phyloP scores from a whole-genome alignment of 2,113 vertebrate species.

The Psittacus erithacus region DNA sequence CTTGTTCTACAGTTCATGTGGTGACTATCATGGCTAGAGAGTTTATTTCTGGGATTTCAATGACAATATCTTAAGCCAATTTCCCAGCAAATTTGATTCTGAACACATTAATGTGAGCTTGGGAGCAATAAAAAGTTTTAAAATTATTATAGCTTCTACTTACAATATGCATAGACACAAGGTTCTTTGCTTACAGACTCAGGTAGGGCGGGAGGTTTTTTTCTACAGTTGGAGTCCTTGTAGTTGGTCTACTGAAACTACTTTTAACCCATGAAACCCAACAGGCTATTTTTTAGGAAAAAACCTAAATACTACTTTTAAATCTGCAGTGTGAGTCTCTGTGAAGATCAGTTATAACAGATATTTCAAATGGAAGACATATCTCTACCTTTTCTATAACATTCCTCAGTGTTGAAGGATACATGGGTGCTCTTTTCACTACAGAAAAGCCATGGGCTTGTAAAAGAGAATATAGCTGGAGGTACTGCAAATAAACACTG shows the following conservation, averaged over 20 bases:
- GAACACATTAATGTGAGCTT: not conserved
- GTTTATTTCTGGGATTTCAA: not conserved
- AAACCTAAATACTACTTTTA: not conserved
- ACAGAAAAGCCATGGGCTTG: not conserved
- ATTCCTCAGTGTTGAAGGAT: not conserved
- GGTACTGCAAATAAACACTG: not conserved
- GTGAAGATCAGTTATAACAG: not conserved
- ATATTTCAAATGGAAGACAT: not conserved
- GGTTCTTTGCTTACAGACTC: not conserved
- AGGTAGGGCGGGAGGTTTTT: not conserved
- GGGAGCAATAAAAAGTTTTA: not conserved
- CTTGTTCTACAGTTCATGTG: not conserved
- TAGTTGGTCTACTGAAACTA: not conserved
- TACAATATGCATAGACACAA: not conserved
- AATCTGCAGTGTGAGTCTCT: not conserved
- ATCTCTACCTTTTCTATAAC: not conserved
- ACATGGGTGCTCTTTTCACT: not conserved
- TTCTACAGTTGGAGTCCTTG: not conserved
- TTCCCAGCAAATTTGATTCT: not conserved
- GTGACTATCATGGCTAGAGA: not conserved
- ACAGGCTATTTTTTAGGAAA: not conserved
- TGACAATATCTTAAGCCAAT: not conserved
- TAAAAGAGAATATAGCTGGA: not conserved
- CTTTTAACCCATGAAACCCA: not conserved
- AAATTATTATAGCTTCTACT: not conserved